Evolutionary conservation across 2,113 vertebrate species (phyloP), one percentile per base, ranked within the genome.

Genomic region (Dendropsophus ebraccatus): DNA sequence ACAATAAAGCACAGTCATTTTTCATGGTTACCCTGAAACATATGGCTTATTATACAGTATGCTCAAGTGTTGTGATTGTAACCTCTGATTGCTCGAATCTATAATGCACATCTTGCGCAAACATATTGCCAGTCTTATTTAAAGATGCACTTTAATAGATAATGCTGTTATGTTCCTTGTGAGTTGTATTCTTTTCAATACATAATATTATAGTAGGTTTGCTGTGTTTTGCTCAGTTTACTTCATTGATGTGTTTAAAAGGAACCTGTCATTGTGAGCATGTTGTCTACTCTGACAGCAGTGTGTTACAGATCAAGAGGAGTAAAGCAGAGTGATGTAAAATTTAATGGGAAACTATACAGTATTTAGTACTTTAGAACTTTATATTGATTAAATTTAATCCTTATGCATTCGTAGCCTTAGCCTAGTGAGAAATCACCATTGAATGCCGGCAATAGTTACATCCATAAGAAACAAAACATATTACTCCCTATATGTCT

Each of bases 21-120:
- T 81, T 81, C 37, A 81, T 80, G 37, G 54, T 41, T 80, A 60
- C 30, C 21, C 30, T 37, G 32, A 65, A 81, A 35, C 78, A 81
- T 81, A 62, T 62, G 56, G 56, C 52, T 62, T 41, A 81, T 62
- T 81, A 81, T 80, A 80, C 77, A 80, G 77, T 62, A 45, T 80
- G 54, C 16, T 80, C 35, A 41, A 25, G 35, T 80, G 8, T 58
- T 79, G 41, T 45, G 52, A 79, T 37, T 79, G 52, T 37, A 79
- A 79, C 76, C 56, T 35, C 21, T 58, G 32, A 10, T 32, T 77
- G 30, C 30, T 23, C 32, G 35, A 74, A 74, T 74, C 37, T 74
- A 47, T 49, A 74, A 37, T 58, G 32, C 76, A 79, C 52, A 41
- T 58, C 28, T 56, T 16, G 32, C 35, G 58, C 76, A 54, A 79